These are phyloP conservation scores for Drosophila phalerata DNA, from an alignment of 2,888 invertebrate genomes.

Conservation along the genomic window DNA sequence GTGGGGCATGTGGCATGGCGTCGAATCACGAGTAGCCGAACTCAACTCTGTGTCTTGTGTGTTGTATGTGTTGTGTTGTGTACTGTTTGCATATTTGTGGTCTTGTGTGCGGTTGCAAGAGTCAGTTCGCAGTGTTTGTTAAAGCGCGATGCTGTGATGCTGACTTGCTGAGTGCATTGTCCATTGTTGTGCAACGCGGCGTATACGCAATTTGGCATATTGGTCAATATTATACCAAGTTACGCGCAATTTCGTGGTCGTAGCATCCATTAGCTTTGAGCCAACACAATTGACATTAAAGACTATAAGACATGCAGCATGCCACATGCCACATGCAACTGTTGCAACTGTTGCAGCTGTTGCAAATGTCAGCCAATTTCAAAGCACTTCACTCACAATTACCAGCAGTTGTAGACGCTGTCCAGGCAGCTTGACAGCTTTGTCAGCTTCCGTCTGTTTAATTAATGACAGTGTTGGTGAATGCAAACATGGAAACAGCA, in stretches of 20 bases:
- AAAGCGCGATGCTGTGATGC: conserved; percentile 10
- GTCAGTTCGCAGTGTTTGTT: conserved; percentile 51
- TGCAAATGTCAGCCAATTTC: conserved; percentile 14
- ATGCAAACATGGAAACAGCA: conserved; percentile 43
- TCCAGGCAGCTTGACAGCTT: conserved; percentile 6
- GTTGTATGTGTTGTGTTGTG: neutral
- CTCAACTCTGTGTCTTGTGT: conserved; percentile 1
- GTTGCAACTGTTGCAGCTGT: conserved; percentile 8
- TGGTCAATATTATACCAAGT: conserved; percentile 77
- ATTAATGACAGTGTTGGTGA: conserved; percentile 29
- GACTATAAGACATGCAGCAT: conserved; percentile 3
- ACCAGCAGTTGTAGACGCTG: conserved; percentile 13
- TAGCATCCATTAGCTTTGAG: conserved; percentile 63
- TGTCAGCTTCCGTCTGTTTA: conserved; percentile 14
- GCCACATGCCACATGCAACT: neutral
- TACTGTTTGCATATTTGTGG: conserved; percentile 70
- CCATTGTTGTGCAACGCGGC: conserved; percentile 60
- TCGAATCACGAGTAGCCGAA: neutral
- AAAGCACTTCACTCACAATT: conserved; percentile 21
- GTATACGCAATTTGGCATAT: conserved; percentile 74
- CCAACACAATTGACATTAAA: conserved; percentile 36
- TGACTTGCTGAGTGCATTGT: conserved; percentile 33
- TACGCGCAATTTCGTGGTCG: conserved; percentile 77
- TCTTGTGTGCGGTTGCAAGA: conserved; percentile 47
- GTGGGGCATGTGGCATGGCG: conserved; percentile 6